phyloP scores from a whole-genome alignment of 2,797 vertebrate genomes.

The Neoniphon sammara region DNA sequence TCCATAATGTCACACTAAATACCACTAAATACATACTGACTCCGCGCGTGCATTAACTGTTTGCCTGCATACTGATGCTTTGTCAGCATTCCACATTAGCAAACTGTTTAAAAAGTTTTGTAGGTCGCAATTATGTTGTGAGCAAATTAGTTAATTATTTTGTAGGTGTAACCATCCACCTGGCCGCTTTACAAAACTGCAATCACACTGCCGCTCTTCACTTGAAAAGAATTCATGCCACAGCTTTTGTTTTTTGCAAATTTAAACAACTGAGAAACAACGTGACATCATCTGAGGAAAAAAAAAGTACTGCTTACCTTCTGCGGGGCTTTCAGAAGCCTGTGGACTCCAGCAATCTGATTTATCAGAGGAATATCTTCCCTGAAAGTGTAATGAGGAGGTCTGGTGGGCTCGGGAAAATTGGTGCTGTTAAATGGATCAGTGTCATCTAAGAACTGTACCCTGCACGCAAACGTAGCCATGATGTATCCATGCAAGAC shows the following conservation, averaged over 20 bases:
- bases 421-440: conserved; percentile 92
- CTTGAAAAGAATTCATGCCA: no score
- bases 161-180: conserved; percentile 18
- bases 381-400: conserved; percentile 87
- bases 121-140: conserved; percentile 51
- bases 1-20: conserved; percentile 42
- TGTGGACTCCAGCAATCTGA: conserved; percentile 87
- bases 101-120: conserved; percentile 53
- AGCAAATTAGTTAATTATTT: conserved; percentile 52
- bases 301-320: conserved; percentile 79
- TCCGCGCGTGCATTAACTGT: conserved; percentile 27
- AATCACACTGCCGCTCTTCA: no score
- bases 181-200: background rate
- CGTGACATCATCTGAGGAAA: no score
- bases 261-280: background rate
- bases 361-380: conserved; percentile 88
- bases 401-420: conserved; percentile 89
- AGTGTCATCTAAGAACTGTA: conserved; percentile 91
- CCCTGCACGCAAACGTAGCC: conserved; percentile 88
- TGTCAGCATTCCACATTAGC: conserved; percentile 57
- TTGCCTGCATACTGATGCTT: conserved; percentile 39
- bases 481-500: conserved; percentile 85
- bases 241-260: background rate
- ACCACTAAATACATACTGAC: conserved; percentile 30
- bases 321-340: conserved; percentile 88